phyloP scores from a whole-genome alignment of 2,888 invertebrate species.

The Ochropleura plecta region DNA sequence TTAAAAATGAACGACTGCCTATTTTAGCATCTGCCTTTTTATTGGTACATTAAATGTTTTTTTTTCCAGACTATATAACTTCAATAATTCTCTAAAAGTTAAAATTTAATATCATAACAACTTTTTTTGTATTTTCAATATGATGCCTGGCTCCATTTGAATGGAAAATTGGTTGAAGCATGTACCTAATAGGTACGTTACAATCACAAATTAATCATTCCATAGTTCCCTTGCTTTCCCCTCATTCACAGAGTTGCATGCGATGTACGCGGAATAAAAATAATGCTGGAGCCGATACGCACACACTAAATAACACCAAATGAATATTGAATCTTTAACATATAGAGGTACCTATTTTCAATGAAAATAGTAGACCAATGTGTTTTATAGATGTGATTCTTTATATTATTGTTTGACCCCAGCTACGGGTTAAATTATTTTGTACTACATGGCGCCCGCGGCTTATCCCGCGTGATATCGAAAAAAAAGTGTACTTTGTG shows the following conservation, averaged over 20 bases:
- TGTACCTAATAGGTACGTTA: not conserved
- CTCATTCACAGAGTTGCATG: not conserved
- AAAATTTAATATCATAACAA: too few species aligned
- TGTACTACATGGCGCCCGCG: too few species aligned
- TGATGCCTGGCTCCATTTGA: not conserved
- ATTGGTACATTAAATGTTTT: too few species aligned
- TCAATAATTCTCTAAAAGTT: too few species aligned
- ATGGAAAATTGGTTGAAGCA: not conserved
- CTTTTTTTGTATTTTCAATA: not conserved
- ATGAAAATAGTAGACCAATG: not conserved
- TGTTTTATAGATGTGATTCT: constrained; percentile 1
- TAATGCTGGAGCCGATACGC: not conserved
- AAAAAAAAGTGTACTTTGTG: too few species aligned
- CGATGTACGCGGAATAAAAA: not conserved
- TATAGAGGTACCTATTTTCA: too few species aligned
- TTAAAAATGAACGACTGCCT: too few species aligned
- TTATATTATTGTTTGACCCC: not conserved
- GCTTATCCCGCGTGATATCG: too few species aligned
- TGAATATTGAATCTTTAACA: not conserved
- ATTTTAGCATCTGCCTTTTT: too few species aligned
- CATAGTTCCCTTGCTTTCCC: not conserved
- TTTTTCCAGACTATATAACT: too few species aligned
- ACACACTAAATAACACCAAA: not conserved
- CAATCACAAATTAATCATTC: not conserved
- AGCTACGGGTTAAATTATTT: not conserved